Evolutionary conservation across 2,888 invertebrate species (phyloP).

Genomic region (Hypomecis punctinalis): DNA sequence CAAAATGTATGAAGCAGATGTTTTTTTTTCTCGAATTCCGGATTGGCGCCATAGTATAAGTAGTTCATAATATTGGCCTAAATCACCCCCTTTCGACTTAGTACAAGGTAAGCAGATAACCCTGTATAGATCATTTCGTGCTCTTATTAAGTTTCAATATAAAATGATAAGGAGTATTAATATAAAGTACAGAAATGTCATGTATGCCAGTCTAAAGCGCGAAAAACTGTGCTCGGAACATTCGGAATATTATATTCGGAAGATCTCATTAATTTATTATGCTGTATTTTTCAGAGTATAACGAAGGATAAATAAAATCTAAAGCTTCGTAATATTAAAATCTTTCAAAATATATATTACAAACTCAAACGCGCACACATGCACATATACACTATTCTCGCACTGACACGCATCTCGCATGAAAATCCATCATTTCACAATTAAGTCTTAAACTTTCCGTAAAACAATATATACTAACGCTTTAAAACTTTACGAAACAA

Average conservation of each 20-base stretch:
- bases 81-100: background rate
- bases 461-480: too few species aligned
- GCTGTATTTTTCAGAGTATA: background rate
- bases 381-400: background rate
- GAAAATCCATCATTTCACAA: background rate
- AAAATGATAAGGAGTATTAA: background rate
- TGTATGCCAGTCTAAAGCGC: background rate
- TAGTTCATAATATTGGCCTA: too few species aligned
- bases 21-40: too few species aligned
- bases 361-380: background rate
- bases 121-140: background rate
- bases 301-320: background rate
- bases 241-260: too few species aligned
- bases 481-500: too few species aligned
- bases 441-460: background rate
- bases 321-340: background rate
- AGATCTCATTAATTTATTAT: too few species aligned
- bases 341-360: conserved; percentile 5
- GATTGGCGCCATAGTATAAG: too few species aligned
- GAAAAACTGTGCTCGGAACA: background rate
- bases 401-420: background rate
- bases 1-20: too few species aligned
- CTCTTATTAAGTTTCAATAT: background rate
- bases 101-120: too few species aligned
- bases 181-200: background rate